phyloP scores from a whole-genome alignment of 2,888 invertebrate genomes.

The Bellardia pandia region DNA sequence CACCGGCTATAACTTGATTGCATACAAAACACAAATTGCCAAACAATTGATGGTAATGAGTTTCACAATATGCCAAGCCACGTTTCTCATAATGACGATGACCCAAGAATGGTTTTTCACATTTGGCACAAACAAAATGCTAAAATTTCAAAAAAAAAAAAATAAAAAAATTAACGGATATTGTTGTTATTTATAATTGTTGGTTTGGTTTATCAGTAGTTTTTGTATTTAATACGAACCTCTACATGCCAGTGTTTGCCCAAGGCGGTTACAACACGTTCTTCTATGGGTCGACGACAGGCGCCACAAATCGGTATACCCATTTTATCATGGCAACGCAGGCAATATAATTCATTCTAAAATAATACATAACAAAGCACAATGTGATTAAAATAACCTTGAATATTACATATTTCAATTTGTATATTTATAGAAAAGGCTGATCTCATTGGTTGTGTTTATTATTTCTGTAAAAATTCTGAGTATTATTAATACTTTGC shows the following conservation, averaged over 20 bases:
- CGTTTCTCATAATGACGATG: constrained; percentile 99
- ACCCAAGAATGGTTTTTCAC: constrained; percentile 99
- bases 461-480: background rate
- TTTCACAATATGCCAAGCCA: constrained; percentile 99
- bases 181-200: background rate
- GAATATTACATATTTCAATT: background rate
- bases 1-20: constrained; percentile 98
- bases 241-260: constrained; percentile 99
- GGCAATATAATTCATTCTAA: constrained; percentile 97
- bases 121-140: constrained; percentile 99
- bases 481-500: background rate
- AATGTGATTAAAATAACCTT: constrained; percentile 4
- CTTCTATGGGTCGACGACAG: constrained; percentile 99
- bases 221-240: constrained; percentile 84
- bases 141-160: constrained; percentile 84
- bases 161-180: constrained; percentile 24
- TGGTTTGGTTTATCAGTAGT: background rate
- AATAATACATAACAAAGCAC: background rate
- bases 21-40: constrained; percentile 99
- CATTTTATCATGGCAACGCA: constrained; percentile 99
- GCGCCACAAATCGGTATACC: constrained; percentile 99
- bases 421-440: constrained; percentile 6
- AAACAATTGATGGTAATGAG: constrained; percentile 99
- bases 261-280: constrained; percentile 98
- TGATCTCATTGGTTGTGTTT: background rate